A percentile compares a stretch with the other conserved stretches of the same genome.
Evolutionary conservation across 2,797 vertebrate species (phyloP).

Genomic region (Tapera naevia): DNA sequence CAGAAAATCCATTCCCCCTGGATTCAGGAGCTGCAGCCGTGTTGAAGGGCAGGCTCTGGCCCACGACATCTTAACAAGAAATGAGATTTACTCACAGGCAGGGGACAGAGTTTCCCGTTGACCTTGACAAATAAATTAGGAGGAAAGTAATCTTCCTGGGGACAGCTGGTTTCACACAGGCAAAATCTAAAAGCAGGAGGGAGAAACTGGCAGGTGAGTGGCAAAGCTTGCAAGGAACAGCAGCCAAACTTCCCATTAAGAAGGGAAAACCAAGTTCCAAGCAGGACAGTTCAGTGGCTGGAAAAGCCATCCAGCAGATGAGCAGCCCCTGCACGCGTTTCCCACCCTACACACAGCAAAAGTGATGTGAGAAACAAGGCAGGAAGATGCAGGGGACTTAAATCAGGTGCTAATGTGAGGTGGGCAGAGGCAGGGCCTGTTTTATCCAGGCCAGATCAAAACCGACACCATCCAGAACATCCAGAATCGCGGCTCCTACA

Average conservation of each 20-base stretch:
- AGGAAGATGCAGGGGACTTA: too few species aligned
- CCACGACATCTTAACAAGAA: background rate
- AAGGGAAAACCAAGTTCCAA: background rate
- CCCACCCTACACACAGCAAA: too few species aligned
- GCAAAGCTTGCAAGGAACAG: background rate
- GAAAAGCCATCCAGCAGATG: background rate
- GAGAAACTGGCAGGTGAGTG: background rate
- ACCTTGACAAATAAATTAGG: slow-evolving; percentile 82
- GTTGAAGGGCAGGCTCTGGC: background rate
- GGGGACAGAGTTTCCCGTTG: slow-evolving; percentile 79
- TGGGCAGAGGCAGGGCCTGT: too few species aligned
- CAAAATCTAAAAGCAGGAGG: slow-evolving; percentile 70
- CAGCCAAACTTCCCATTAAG: background rate
- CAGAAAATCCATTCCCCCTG: background rate
- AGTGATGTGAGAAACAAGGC: too few species aligned
- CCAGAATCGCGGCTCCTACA: too few species aligned
- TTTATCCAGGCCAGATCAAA: too few species aligned
- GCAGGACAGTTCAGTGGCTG: background rate
- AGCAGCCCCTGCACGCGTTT: too few species aligned
- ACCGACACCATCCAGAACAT: too few species aligned
- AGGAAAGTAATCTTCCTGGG: slow-evolving; percentile 80
- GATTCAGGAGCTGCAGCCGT: background rate
- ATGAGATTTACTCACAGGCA: slow-evolving; percentile 70
- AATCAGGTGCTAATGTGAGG: too few species aligned
- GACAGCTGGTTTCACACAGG: slow-evolving; percentile 81